These are phyloP conservation scores for Aurelia sp. DNA, from an alignment of 30 jellyfish, hydroid and myxozoan genomes.

Conservation along the genomic window DNA sequence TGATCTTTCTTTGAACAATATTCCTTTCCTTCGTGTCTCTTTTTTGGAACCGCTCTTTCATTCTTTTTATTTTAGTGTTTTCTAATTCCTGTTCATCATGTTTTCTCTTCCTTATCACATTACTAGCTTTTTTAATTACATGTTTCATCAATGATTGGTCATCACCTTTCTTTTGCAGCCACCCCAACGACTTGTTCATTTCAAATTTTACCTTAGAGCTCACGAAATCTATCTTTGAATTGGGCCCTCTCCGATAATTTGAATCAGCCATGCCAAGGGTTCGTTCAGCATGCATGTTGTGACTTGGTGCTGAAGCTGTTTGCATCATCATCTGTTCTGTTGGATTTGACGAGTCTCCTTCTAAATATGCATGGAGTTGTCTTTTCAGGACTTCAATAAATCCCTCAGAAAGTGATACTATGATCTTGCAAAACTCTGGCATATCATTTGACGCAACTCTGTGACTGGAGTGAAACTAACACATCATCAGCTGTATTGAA, in stretches of 20 bases:
- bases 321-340: too few species aligned
- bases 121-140: too few species aligned
- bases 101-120: not conserved
- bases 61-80: too few species aligned
- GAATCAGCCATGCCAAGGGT: too few species aligned
- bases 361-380: not conserved
- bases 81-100: not conserved
- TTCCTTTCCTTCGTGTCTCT: slow-evolving; percentile 5
- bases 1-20: slow-evolving; percentile 12
- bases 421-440: not conserved
- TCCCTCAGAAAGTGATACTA: not conserved
- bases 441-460: not conserved
- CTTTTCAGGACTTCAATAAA: slow-evolving; percentile 7
- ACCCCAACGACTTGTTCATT: slow-evolving; percentile 5
- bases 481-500: not conserved
- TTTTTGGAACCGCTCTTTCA: slow-evolving; percentile 1
- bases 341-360: slow-evolving; percentile 1
- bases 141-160: too few species aligned
- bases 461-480: not conserved
- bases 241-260: too few species aligned
- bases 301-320: too few species aligned
- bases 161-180: not conserved
- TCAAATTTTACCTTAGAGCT: slow-evolving; percentile 1
- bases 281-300: too few species aligned
- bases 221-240: slow-evolving; percentile 21